Evolutionary conservation across 2,113 vertebrate genomes (phyloP), one percentile per base, ranked within the genome.

Genomic region (Colaptes auratus): DNA sequence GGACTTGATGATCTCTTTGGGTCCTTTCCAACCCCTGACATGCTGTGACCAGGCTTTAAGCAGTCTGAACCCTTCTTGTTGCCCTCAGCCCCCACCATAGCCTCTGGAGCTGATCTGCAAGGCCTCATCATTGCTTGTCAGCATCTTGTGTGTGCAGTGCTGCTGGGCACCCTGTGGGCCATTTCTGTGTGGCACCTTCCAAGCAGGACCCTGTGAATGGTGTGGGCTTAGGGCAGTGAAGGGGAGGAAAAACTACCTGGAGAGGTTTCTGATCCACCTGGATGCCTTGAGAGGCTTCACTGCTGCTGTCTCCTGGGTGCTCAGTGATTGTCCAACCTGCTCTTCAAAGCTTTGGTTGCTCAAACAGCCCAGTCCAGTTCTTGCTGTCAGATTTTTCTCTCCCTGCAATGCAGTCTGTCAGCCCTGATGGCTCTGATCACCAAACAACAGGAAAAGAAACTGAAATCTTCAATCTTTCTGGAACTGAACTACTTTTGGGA

Each of bases 51-150:
- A 11, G 8, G 19, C 10, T 46, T 52, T 19, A 6, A 25, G 42
- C 8, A 5, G 18, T 4, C 35, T 71, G 3, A 0, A 18, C 8
- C 2, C 0, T 39, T 64, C 21, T 16, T 4, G 6, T 6, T 1
- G 0, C 7, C 18, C 19, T 8, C 11, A 61, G 15, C 3, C 8
- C 42, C 5, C 19, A 2, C 3, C 0, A 0, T 16, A 3, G 4
- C 48, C 2, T 4, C 4, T 42, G 1, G 67, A 14, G 21, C n/a
- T 16, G 24, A 1, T 33, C 2, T 3, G 35, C 9, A 30, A 66
- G 21, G 9, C 7, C 1, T 10, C 0, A 0, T 1, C 0, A 0
- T 0, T 17, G 9, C 8, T 1, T 12, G 25, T 1, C 9, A 2
- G 17, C 2, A 6, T 1, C 7, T 13, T 9, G 39, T 2, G 46